A percentile compares a stretch with the other conserved stretches of the same genome.
phyloP scores from a whole-genome alignment of 2,113 vertebrate species.

The Stigmatopora nigra region DNA sequence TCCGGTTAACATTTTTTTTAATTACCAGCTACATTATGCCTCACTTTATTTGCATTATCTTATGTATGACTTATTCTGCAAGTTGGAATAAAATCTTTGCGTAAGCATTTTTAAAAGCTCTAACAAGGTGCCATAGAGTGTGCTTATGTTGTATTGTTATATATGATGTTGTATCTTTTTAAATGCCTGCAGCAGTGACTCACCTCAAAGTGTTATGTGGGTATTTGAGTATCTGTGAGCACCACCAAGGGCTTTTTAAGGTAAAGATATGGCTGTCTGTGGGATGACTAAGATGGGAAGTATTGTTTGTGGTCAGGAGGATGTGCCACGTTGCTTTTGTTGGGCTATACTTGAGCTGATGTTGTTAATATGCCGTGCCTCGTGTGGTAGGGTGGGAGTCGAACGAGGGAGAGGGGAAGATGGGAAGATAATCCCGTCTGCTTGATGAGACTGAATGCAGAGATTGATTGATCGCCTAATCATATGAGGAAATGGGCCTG shows the following conservation, averaged over 20 bases:
- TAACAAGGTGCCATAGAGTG: neutral
- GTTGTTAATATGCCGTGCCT: slow-evolving; percentile 74
- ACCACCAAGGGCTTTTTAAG: neutral
- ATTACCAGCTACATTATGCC: neutral
- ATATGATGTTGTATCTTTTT: slow-evolving; percentile 1
- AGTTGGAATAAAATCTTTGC: neutral
- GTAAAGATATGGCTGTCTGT: slow-evolving; percentile 35
- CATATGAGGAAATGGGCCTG: slow-evolving; percentile 83
- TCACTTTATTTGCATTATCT: neutral
- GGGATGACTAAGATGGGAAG: slow-evolving; percentile 56
- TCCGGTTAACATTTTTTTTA: neutral
- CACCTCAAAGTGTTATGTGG: neutral
- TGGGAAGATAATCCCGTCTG: slow-evolving; percentile 80
- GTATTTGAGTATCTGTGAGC: neutral
- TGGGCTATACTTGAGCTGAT: slow-evolving; percentile 77
- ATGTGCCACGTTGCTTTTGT: slow-evolving; percentile 66
- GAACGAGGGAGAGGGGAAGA: slow-evolving; percentile 67
- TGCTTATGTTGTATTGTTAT: neutral
- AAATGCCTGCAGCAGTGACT: neutral
- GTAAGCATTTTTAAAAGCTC: neutral
- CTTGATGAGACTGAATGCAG: slow-evolving; percentile 79
- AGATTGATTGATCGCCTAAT: slow-evolving; percentile 84
- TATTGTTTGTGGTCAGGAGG: slow-evolving; percentile 71
- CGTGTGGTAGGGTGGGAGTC: slow-evolving; percentile 59
- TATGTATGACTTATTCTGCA: neutral